These are phyloP conservation scores for Hemicordylus capensis DNA, from an alignment of 2,113 vertebrate species.

Conservation along the genomic window DNA sequence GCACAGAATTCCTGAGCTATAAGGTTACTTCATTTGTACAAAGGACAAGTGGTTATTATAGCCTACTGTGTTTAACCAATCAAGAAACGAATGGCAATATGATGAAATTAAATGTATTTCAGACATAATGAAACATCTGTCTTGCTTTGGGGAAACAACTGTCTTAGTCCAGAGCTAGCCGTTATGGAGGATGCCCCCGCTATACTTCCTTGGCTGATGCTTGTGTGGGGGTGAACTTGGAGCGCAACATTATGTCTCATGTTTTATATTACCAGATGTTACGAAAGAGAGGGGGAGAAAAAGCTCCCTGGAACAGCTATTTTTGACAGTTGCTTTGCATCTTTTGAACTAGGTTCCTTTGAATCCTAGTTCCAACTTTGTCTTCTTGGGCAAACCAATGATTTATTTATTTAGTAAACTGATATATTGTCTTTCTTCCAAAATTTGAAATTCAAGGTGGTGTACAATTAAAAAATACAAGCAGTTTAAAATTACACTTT, in stretches of 20 bases:
- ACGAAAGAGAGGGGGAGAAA: background rate
- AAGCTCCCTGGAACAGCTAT: background rate
- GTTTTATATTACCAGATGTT: background rate
- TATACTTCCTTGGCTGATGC: background rate
- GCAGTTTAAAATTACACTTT: too few species aligned
- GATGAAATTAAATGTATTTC: constrained; percentile 18
- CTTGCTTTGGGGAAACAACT: background rate
- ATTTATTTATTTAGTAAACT: too few species aligned
- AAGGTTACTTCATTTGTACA: background rate
- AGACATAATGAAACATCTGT: background rate
- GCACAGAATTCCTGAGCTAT: background rate
- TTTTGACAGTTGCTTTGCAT: background rate
- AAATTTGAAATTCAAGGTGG: too few species aligned
- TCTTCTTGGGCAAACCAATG: background rate
- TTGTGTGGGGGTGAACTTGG: background rate
- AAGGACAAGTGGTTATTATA: background rate
- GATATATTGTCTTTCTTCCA: too few species aligned
- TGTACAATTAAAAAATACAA: too few species aligned
- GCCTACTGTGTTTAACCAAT: background rate
- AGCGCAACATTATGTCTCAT: background rate
- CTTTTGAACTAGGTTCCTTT: background rate
- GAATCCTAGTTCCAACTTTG: background rate
- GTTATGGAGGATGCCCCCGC: background rate
- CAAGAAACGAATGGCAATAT: background rate
- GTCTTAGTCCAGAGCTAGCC: background rate